Evolutionary conservation across 2,113 vertebrate species (phyloP).

Genomic region (Microtus ochrogaster): DNA sequence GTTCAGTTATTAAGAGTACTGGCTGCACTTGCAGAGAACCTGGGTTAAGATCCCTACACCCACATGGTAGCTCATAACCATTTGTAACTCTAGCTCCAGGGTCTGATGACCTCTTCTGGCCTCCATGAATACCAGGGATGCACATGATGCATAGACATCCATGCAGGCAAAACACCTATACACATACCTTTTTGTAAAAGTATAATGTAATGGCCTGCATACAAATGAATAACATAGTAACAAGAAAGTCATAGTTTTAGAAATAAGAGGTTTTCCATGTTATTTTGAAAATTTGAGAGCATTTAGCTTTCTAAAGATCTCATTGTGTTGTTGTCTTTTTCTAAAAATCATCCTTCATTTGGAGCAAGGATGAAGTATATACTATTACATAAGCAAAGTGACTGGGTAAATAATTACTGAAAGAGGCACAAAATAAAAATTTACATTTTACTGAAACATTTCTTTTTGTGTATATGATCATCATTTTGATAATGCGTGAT

Average conservation of each 20-base stretch:
- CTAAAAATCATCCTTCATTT: background rate
- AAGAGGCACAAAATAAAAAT: background rate
- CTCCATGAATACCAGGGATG: background rate
- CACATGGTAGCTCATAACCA: background rate
- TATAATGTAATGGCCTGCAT: background rate
- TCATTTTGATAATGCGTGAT: background rate
- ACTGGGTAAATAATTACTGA: background rate
- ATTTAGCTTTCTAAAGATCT: background rate
- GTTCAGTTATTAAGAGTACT: background rate
- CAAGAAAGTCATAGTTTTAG: background rate
- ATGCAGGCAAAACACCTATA: background rate
- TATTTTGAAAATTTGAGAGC: background rate
- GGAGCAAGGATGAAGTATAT: background rate
- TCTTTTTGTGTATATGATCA: background rate
- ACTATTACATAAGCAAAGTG: background rate
- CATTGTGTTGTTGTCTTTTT: background rate
- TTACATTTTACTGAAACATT: background rate
- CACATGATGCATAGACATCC: background rate
- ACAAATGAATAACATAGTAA: background rate
- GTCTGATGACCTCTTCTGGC: background rate
- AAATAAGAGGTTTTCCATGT: background rate
- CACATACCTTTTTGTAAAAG: background rate
- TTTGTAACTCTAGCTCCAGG: background rate
- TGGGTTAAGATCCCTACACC: background rate
- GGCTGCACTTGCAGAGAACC: background rate